A percentile compares a stretch with the other conserved stretches of the same genome.
Evolutionary conservation across 23 tunicate species (phyloP).

Genomic region (Halocynthia aurantium): DNA sequence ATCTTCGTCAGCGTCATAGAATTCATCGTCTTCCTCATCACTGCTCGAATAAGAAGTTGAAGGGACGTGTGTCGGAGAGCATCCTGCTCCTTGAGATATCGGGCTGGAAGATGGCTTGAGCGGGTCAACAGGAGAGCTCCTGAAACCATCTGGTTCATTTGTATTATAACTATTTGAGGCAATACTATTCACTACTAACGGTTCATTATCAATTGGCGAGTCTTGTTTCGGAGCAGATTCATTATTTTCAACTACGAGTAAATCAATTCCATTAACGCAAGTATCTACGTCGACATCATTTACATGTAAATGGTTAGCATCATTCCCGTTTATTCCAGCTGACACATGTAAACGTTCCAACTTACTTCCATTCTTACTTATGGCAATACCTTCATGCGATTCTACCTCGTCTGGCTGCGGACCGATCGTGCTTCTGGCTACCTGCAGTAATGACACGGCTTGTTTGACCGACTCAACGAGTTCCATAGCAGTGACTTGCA

Average conservation of each 20-base stretch:
- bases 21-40: constrained; percentile 71
- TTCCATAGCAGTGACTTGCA: constrained; percentile 35
- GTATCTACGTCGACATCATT: background rate
- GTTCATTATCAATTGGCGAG: background rate
- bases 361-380: background rate
- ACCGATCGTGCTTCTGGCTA: constrained; percentile 44
- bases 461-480: constrained; percentile 89
- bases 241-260: background rate
- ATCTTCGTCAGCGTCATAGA: constrained; percentile 79
- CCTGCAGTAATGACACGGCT: constrained; percentile 69
- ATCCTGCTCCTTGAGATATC: background rate
- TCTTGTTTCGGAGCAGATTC: background rate
- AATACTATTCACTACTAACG: background rate
- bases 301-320: background rate
- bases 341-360: background rate
- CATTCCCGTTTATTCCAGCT: constrained; percentile 4
- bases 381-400: background rate
- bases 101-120: background rate
- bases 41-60: constrained; percentile 69
- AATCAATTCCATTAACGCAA: constrained; percentile 5
- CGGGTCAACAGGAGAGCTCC: background rate
- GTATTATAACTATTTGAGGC: background rate
- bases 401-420: constrained; percentile 4
- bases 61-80: constrained; percentile 31
- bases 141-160: background rate